A percentile compares a stretch with the other conserved stretches of the same genome.
Conservation (phyloP, 2,888 invertebrate genomes). For the Tanytarsus gracilentus region DNA sequence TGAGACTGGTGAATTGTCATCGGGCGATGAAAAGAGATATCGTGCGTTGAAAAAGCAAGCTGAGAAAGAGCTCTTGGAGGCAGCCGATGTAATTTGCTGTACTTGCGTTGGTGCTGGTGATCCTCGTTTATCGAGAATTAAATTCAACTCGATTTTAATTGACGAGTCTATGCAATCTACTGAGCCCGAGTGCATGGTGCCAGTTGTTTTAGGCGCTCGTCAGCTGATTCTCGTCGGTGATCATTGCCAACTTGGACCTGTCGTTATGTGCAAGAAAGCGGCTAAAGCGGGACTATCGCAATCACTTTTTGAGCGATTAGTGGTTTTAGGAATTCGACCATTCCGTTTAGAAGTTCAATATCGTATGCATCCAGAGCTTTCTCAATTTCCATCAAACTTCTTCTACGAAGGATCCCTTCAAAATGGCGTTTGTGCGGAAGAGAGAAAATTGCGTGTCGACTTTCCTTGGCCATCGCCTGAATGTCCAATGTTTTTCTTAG, state of each 20-base stretch:
- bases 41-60: constrained; percentile 81
- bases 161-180: constrained; percentile 98
- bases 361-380: constrained; percentile 97
- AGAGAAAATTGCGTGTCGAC: constrained; percentile 84
- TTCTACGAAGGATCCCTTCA: constrained; percentile 99
- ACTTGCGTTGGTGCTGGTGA: constrained; percentile 99
- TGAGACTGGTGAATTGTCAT: constrained; percentile 94
- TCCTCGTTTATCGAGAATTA: constrained; percentile 80
- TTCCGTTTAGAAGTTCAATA: constrained; percentile 97
- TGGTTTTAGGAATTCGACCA: constrained; percentile 93
- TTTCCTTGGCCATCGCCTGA: constrained; percentile 97
- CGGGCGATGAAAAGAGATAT: constrained; percentile 91
- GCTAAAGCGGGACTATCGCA: constrained; percentile 94
- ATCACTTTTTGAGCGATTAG: constrained; percentile 92
- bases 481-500: constrained; percentile 98
- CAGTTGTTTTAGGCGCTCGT: constrained; percentile 93
- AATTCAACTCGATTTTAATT: constrained; percentile 92
- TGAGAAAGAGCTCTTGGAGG: constrained; percentile 82
- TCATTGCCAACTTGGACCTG: constrained; percentile 89
- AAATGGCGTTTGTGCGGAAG: constrained; percentile 97
- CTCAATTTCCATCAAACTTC: constrained; percentile 96
- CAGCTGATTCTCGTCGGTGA: constrained; percentile 97
- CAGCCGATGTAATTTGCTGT: constrained; percentile 98
- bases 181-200: constrained; percentile 98
- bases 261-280: constrained; percentile 99